A percentile compares a stretch with the other conserved stretches of the same genome.
Conservation (phyloP, 2,113 vertebrate species). For the Planiliza haematocheilus region DNA sequence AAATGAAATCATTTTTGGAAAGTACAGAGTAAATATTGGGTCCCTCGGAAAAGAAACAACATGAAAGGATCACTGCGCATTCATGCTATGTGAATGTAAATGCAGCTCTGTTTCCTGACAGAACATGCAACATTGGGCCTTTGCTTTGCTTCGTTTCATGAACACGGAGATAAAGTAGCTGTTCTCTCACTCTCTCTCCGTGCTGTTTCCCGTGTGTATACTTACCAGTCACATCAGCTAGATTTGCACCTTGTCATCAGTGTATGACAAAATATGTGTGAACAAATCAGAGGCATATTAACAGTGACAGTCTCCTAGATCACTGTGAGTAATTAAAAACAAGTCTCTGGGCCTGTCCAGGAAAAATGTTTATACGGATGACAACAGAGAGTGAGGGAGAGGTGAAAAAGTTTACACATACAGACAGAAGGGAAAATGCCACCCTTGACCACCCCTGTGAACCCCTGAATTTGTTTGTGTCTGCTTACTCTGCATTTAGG, state of each 20-base stretch:
- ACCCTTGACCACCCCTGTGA: too few relatives aligned
- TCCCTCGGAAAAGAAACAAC: slow-evolving; percentile 12
- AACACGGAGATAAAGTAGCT: neutral
- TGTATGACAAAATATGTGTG: slow-evolving; percentile 49
- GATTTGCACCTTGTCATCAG: slow-evolving; percentile 57
- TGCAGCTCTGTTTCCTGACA: slow-evolving; percentile 17
- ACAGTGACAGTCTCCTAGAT: slow-evolving; percentile 21
- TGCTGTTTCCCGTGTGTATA: slow-evolving; percentile 16
- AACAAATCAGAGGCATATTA: slow-evolving; percentile 24
- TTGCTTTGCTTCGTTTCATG: neutral
- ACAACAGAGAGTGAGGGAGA: neutral
- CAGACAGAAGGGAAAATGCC: slow-evolving; percentile 23
- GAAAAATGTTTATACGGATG: slow-evolving; percentile 17
- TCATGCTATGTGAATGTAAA: slow-evolving; percentile 25
- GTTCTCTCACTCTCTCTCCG: slow-evolving; percentile 9
- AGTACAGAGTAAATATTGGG: slow-evolving; percentile 59
- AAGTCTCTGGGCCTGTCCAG: neutral
- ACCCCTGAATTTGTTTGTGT: too few relatives aligned
- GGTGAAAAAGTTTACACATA: slow-evolving; percentile 10
- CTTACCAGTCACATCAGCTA: slow-evolving; percentile 14
- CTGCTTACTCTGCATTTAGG: too few relatives aligned
- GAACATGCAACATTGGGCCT: neutral
- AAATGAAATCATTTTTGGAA: slow-evolving; percentile 56
- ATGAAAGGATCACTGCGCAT: slow-evolving; percentile 42
- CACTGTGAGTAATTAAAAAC: slow-evolving; percentile 46